These are phyloP conservation scores for Apodemia zela DNA, from an alignment of 2,888 invertebrate species.

Conservation along the genomic window DNA sequence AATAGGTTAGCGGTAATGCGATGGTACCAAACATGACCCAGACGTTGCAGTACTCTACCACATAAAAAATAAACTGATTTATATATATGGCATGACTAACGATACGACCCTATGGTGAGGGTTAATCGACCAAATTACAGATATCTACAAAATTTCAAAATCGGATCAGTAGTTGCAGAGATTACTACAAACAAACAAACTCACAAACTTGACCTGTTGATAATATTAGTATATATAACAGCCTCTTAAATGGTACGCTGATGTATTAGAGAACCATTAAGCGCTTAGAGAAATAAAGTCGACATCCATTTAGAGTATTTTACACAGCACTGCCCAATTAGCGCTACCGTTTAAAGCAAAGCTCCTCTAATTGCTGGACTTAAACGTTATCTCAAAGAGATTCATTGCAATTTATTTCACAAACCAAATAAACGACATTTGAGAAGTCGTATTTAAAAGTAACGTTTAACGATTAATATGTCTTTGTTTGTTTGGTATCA, in stretches of 20 bases:
- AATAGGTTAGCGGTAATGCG: too few species aligned
- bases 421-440: constrained; percentile 10
- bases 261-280: constrained; percentile 1
- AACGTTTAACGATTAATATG: neutral
- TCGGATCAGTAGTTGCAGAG: too few species aligned
- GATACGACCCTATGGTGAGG: too few species aligned
- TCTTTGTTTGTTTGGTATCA: neutral
- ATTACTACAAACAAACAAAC: too few species aligned
- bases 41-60: too few species aligned
- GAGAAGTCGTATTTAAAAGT: constrained; percentile 8
- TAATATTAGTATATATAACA: neutral
- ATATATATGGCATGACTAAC: too few species aligned
- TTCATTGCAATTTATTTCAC: constrained; percentile 11
- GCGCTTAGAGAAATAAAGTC: neutral
- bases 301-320: constrained; percentile 10
- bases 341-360: constrained; percentile 22
- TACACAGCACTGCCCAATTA: constrained; percentile 27
- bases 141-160: too few species aligned
- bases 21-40: too few species aligned
- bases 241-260: neutral
- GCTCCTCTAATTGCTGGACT: constrained; percentile 28
- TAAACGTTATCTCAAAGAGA: constrained; percentile 26
- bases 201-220: too few species aligned
- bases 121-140: too few species aligned
- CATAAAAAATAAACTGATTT: too few species aligned